Evolutionary conservation across 2,888 invertebrate genomes (phyloP).

Genomic region (Acrocyrtus sp.): DNA sequence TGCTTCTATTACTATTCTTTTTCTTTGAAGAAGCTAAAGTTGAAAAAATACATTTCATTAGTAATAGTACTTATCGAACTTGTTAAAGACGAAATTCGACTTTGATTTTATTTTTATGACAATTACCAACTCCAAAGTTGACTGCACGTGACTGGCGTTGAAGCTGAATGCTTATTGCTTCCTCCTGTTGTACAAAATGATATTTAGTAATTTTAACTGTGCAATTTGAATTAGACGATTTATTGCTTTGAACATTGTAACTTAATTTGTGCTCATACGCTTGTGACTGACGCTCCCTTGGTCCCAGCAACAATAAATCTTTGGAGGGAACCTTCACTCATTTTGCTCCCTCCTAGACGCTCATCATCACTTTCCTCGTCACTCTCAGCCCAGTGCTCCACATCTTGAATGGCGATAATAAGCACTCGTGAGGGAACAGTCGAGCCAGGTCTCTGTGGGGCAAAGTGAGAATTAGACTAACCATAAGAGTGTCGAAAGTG

Average conservation of each 20-base stretch:
- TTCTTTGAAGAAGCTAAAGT: no score
- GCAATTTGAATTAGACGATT: no score
- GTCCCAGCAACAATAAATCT: slow-evolving; percentile 10
- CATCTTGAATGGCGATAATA: slow-evolving; percentile 21
- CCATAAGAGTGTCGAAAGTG: no score
- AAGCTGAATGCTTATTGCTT: slow-evolving; percentile 26
- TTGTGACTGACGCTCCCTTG: slow-evolving; percentile 14
- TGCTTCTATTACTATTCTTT: no score
- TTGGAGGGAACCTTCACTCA: slow-evolving; percentile 6
- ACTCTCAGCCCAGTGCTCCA: slow-evolving; percentile 4
- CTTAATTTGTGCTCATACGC: no score
- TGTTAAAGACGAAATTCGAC: no score
- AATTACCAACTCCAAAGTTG: slow-evolving; percentile 50
- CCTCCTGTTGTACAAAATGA: no score
- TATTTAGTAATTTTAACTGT: no score
- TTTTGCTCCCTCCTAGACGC: not conserved
- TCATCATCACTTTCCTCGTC: slow-evolving; percentile 14
- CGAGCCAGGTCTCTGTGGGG: not conserved
- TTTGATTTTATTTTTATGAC: not conserved
- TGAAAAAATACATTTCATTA: no score
- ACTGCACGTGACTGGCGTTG: slow-evolving; percentile 34
- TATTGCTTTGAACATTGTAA: no score
- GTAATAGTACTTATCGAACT: no score
- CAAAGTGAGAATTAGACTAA: no score
- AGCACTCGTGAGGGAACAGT: not conserved